Base-by-base conservation (phyloP, 2,888 invertebrate genomes). In the Chymomyza amoena region DNA sequence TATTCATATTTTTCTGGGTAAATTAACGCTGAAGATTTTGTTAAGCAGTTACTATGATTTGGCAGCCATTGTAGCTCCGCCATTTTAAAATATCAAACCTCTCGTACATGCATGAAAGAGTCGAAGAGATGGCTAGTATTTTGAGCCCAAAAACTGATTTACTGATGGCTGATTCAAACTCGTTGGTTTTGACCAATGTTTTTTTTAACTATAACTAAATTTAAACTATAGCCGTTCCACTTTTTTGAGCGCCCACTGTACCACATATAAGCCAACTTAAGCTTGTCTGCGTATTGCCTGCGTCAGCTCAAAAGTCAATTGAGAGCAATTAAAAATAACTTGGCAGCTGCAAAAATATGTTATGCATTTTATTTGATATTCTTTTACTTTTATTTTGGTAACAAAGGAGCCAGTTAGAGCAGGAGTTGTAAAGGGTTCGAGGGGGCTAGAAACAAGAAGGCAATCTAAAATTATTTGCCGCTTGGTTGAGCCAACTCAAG, bases 311-410 rank as follows among this genome's bases (percentile, higher is more conserved):
- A 61, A 39, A 57, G 84, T 84, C 82, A 83, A 83, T 84, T 83
- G 73, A 75, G 84, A 81, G 84, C 81, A 84, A 87, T 82, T 82
- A 81, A 84, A 77, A 54, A 13, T 3, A 72, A 54, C 61, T 68
- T 45, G 36, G 28, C 39, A 61, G 18, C n/a, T 32, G 45, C 18
- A 18, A 45, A 61, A 61, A 36, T 32, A 45, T 9, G 32, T 45
- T 61, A 4, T 6, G 9, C 59, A 59, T 36, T 59, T 59, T 32
- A 28, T 36, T 36, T 36, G 20, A 28, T 59, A 9, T 25, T 45
- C 39, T 45, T 7, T 32, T 45, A 0, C 39, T 13, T 45, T 45
- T 7, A 45, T 45, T 45, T 13, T 13, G 10, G 10, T 13, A 10
- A 45, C 39, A 45, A 45, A 45, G 13, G 13, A 45, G 36, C 36